Evolutionary conservation across 2,113 vertebrate species (phyloP), one percentile per base, ranked within the genome.

Genomic region (Rhinopomastus cyanomelas): DNA sequence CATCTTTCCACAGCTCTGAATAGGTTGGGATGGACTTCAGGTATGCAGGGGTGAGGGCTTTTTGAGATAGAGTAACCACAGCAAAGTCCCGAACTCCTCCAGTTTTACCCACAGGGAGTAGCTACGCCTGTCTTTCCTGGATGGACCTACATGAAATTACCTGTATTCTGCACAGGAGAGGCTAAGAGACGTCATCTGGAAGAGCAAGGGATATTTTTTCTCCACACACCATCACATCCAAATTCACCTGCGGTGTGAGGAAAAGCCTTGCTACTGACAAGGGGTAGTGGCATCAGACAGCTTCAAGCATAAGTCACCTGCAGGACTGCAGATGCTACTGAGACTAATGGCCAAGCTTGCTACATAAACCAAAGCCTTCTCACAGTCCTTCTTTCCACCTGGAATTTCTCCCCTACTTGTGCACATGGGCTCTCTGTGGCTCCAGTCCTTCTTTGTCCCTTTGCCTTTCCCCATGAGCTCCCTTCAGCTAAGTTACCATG

Each of bases 21-120:
- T 80, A 85, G 34, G 39, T 90, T 75, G 86, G 69, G 44, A 82
- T 89, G 79, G 83, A 80, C 78, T 92, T 82, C 71, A 96, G 85
- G 60, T 87, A 87, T 69, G 46, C 1, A 1, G 16, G 17, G 46
- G 46, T 48, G 16, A 8, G 46, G 46, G 46, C 81, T 49, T 65
- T 39, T 61, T 27, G 16, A 37, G 30, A 26, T 51, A 16, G 22
- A 52, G 57, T 27, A 68, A 75, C 59, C 71, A 81, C 48, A 80
- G 49, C 21, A 85, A 95, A 87, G 9, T 9, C 49, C 60, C 84
- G 36, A 87, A 51, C 6, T 61, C 7, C 36, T 85, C 9, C 26
- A 48, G 18, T 77, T 89, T 83, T 77, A 60, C 15, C 52, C 27
- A 60, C 64, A 76, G 51, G 42, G 74, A 90, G 78, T 53, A 59